Conservation (phyloP, 2,888 invertebrate species). For the Xestia rhomboidea region DNA sequence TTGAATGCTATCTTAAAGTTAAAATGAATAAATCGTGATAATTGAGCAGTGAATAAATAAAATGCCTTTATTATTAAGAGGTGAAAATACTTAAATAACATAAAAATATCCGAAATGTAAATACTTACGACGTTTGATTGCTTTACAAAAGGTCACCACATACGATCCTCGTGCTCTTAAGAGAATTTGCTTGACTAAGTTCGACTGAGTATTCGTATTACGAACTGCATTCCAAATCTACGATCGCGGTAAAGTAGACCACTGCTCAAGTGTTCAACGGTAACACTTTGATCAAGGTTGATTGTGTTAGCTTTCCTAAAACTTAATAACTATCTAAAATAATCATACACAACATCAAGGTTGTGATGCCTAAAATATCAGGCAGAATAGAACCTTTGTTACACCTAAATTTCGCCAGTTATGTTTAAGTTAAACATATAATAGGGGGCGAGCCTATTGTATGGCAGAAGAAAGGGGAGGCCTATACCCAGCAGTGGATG, state of each 20-base stretch:
- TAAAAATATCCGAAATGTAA: background rate
- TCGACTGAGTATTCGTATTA: background rate
- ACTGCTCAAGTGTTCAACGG: no score
- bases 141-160: background rate
- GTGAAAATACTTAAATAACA: background rate
- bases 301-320: no score
- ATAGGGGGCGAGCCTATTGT: no score
- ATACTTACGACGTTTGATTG: background rate
- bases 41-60: constrained; percentile 9
- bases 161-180: background rate
- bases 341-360: no score
- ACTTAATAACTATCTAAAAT: no score
- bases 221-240: background rate
- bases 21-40: background rate
- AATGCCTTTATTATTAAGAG: background rate
- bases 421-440: no score
- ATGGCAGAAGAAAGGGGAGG: no score
- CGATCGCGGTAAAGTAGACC: no score
- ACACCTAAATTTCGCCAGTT: no score
- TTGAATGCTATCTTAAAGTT: background rate
- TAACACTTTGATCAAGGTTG: background rate
- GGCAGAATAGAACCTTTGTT: no score
- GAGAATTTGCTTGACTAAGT: background rate
- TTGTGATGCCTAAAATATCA: no score
- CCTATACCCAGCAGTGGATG: no score